A percentile compares a stretch with the other conserved stretches of the same genome.
Evolutionary conservation across 37 sponge, comb jelly and placozoan species (phyloP).

Genomic region (Hormiphora californensis): DNA sequence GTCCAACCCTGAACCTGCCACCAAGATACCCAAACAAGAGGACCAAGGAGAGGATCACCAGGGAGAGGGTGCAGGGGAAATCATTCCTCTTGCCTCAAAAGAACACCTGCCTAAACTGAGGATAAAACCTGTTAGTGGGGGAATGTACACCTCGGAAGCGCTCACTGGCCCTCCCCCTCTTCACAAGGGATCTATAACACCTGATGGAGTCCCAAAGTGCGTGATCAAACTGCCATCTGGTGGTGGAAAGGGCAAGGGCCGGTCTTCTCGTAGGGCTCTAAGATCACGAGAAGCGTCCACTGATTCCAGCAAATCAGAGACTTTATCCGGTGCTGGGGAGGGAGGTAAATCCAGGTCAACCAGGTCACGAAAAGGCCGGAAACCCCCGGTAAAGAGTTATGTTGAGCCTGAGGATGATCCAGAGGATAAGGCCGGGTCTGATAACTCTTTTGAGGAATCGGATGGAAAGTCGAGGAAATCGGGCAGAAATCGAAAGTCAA

Average conservation of each 20-base stretch:
- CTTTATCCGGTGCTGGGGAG: too few species aligned
- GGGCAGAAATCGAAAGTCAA: conserved; percentile 25
- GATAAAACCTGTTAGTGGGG: conserved; percentile 39
- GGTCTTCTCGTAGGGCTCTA: not conserved
- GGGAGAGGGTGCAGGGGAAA: too few species aligned
- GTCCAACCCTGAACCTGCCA: conserved; percentile 7
- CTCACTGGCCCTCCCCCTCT: not conserved
- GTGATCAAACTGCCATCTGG: not conserved
- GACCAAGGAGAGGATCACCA: too few species aligned
- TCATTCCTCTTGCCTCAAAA: not conserved
- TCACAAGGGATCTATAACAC: not conserved
- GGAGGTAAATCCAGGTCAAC: not conserved
- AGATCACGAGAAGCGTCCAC: conserved; percentile 36
- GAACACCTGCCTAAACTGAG: conserved; percentile 31
- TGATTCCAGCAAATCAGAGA: conserved; percentile 46
- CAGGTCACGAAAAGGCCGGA: not conserved
- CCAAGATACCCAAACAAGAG: not conserved
- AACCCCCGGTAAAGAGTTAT: not conserved
- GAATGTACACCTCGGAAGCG: not conserved
- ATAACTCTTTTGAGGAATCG: conserved; percentile 34
- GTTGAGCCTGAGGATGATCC: not conserved
- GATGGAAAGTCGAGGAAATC: not conserved
- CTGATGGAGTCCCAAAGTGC: conserved; percentile 24
- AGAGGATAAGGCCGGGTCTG: conserved; percentile 6
- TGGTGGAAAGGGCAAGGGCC: not conserved